phyloP scores from a whole-genome alignment of 2,888 invertebrate species.

The Arrhopalites spinosus region DNA sequence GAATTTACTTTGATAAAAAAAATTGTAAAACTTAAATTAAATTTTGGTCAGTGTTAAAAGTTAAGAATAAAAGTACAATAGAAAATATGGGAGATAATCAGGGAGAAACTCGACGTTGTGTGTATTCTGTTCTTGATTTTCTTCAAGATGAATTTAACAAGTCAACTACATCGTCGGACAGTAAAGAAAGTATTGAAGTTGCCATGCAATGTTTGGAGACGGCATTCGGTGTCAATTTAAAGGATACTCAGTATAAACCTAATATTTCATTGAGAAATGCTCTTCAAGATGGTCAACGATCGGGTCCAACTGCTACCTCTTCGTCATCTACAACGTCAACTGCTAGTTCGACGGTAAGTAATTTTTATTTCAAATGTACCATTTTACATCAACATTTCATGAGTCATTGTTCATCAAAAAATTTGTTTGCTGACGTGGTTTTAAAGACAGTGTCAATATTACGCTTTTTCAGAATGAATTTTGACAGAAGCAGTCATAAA shows the following conservation, averaged over 20 bases:
- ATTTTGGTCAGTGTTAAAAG: too few species aligned
- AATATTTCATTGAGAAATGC: constrained; percentile 35
- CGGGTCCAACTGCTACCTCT: constrained; percentile 6
- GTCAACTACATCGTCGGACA: constrained; percentile 60
- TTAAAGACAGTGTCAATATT: too few species aligned
- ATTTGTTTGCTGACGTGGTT: too few species aligned
- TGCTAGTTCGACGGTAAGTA: constrained; percentile 1
- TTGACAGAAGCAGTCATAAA: too few species aligned
- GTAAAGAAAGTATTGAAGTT: constrained; percentile 80
- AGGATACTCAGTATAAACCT: constrained; percentile 58
- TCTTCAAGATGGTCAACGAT: constrained; percentile 12
- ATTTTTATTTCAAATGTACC: neutral
- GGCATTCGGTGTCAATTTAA: constrained; percentile 73
- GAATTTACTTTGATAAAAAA: too few species aligned
- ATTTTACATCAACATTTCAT: neutral
- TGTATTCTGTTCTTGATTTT: constrained; percentile 60
- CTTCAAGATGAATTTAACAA: constrained; percentile 61
- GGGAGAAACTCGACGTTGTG: constrained; percentile 37
- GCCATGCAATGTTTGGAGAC: constrained; percentile 93
- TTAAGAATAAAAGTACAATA: too few species aligned
- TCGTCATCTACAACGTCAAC: constrained; percentile 2
- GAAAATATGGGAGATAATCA: constrained; percentile 22
- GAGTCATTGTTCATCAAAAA: too few species aligned
- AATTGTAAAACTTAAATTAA: too few species aligned
- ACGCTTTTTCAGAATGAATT: too few species aligned